Conservation (phyloP, 2,113 vertebrate species). For the Noctilio leporinus region DNA sequence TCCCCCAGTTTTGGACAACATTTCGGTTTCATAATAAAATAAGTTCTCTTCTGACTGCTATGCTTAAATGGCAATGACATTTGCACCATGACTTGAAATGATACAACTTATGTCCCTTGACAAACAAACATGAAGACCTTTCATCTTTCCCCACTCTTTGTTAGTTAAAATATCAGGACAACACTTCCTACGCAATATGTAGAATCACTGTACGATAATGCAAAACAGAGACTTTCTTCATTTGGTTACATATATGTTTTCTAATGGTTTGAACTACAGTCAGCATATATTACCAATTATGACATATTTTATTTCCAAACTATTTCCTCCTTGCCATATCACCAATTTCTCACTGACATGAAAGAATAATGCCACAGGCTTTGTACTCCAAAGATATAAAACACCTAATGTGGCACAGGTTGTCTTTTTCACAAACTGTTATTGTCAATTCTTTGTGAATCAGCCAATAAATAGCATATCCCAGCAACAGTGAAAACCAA, state of each 20-base stretch:
- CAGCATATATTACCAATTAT: not conserved
- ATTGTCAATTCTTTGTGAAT: constrained; percentile 26
- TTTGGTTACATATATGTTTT: not conserved
- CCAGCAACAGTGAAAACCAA: not conserved
- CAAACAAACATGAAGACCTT: not conserved
- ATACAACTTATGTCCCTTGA: not conserved
- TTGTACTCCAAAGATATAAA: constrained; percentile 8
- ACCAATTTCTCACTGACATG: not conserved
- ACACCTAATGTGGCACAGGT: not conserved
- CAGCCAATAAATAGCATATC: not conserved
- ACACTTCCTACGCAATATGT: not conserved
- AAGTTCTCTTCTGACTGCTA: not conserved
- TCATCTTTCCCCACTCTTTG: not conserved
- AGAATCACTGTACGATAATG: not conserved
- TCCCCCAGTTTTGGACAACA: constrained; percentile 27
- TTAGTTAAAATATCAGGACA: not conserved
- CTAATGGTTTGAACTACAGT: not conserved
- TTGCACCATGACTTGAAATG: not conserved
- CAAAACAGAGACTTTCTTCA: not conserved
- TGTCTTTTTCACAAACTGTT: not conserved
- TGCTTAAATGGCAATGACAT: not conserved
- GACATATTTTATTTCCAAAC: not conserved
- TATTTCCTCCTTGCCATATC: not conserved
- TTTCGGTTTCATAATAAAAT: constrained; percentile 63
- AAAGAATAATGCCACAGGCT: not conserved